phyloP scores from a whole-genome alignment of 2,888 invertebrate genomes.

The Agonopterix heracliana region DNA sequence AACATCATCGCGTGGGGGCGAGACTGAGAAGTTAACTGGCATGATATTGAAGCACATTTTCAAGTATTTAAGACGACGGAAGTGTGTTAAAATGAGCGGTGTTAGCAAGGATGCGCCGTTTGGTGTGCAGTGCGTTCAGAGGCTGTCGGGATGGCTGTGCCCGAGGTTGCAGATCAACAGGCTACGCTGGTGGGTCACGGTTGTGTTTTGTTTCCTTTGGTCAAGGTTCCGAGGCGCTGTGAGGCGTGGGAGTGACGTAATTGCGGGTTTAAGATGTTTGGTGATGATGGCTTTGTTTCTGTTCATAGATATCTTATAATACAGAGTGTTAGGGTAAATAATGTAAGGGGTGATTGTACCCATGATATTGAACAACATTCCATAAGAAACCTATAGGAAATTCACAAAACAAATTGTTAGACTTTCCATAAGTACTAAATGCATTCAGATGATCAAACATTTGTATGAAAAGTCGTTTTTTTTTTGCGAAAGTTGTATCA shows the following conservation, averaged over 20 bases:
- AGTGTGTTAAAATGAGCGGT: constrained; percentile 70
- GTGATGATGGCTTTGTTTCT: no score
- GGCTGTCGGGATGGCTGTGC: constrained; percentile 69
- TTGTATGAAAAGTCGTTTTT: no score
- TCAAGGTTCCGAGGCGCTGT: not conserved
- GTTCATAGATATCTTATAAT: no score
- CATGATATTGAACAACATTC: no score
- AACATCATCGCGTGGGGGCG: constrained; percentile 13
- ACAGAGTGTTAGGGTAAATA: not conserved
- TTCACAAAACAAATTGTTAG: no score
- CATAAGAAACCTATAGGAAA: no score
- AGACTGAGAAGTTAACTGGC: constrained; percentile 24
- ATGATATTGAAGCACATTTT: constrained; percentile 18
- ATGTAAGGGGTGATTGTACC: no score
- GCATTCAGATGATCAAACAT: no score
- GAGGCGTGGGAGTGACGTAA: no score
- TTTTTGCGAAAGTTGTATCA: no score
- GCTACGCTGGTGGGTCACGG: constrained; percentile 77
- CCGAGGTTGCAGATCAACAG: constrained; percentile 79
- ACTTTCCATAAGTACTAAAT: no score
- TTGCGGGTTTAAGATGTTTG: no score
- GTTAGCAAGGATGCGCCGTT: constrained; percentile 77
- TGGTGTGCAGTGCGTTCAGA: constrained; percentile 78
- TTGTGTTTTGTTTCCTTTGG: constrained; percentile 7
- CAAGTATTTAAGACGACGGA: constrained; percentile 29